Evolutionary conservation across 2,797 vertebrate genomes (phyloP), one percentile per base, ranked within the genome.

Genomic region (Masticophis lateralis): DNA sequence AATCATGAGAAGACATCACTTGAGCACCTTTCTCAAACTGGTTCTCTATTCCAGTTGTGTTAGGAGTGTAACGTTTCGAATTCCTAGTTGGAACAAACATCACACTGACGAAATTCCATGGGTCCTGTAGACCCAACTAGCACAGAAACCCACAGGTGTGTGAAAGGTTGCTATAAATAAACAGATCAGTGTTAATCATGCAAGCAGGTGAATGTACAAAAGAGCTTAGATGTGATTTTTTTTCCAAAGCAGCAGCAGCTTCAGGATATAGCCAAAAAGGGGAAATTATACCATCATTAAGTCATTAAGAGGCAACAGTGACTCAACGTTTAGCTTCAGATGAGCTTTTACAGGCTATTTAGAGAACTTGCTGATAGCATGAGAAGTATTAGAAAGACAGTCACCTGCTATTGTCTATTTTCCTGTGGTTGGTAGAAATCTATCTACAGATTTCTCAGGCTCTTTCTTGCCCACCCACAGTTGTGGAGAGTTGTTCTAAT

Each of bases 321-420:
- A 95, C 91, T 96, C 94, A 97, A 93, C 96, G 95, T 95, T 96
- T 96, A 93, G 69, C 51, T 96, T 2, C 88, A 95, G 92, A 86
- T 90, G 59, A 94, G 94, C 89, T 95, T 95, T 91, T 92, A 28
- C 63, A n/a, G 92, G 92, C 95, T 97, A 94, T 97, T 96, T 96
- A 93, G 91, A 95, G 96, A 91, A 94, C 60, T 92, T 95, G 92
- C 91, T 96, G 95, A 94, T 96, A 95, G 94, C 88, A 92, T 94
- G 89, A 95, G 93, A 93, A 92, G 93, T 96, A 95, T 94, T 95
- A 95, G 96, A 87, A 56, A 2, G 22, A 59, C 92, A 56, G 6
- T 69, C n/a, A 7, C 51, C 61, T 63, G 94, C 13, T 95, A 87
- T 93, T 2, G 9, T 92, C 27, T 83, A 47, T 43, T 88, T 86